A percentile compares a stretch with the other conserved stretches of the same genome.
These are phyloP conservation scores for Drosophila pandora DNA, from an alignment of 1,140 invertebrate genomes.

Conservation along the genomic window DNA sequence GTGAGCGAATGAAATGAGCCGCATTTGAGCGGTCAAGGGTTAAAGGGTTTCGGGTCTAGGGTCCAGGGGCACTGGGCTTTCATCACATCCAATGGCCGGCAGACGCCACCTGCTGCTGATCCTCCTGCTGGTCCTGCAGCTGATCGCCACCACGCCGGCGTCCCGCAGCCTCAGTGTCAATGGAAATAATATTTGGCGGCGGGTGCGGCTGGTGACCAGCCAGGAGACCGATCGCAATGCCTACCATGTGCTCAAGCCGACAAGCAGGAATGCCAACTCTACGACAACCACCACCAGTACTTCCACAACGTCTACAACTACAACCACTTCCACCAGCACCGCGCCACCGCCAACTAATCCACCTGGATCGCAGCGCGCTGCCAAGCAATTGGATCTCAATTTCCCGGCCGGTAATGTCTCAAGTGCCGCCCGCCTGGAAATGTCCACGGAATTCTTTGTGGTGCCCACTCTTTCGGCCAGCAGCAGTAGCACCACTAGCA, in stretches of 20 bases:
- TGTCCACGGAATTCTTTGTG: slow-evolving; percentile 91
- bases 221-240: slow-evolving; percentile 63
- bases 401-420: slow-evolving; percentile 70
- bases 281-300: slow-evolving; percentile 23
- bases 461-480: slow-evolving; percentile 84
- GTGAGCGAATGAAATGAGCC: slow-evolving; percentile 50
- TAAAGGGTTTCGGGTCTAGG: slow-evolving; percentile 14
- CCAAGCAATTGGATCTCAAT: slow-evolving; percentile 72
- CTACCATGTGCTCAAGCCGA: slow-evolving; percentile 65
- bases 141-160: slow-evolving; percentile 62
- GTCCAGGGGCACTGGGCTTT: slow-evolving; percentile 6
- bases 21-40: slow-evolving; percentile 45
- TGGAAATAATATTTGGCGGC: slow-evolving; percentile 69
- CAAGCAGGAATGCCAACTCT: slow-evolving; percentile 31
- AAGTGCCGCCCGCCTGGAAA: slow-evolving; percentile 87
- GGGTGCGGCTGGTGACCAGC: slow-evolving; percentile 69
- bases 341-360: slow-evolving; percentile 20
- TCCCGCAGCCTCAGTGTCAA: slow-evolving; percentile 61
- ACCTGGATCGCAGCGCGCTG: slow-evolving; percentile 33
- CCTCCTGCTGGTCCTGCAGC: slow-evolving; percentile 58
- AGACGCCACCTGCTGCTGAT: slow-evolving; percentile 65
- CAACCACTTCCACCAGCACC: slow-evolving; percentile 27
- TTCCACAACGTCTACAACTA: slow-evolving; percentile 20
- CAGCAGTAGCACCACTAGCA: slow-evolving; percentile 27
- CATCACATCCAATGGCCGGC: slow-evolving; percentile 59